A percentile compares a stretch with the other conserved stretches of the same genome.
phyloP scores from a whole-genome alignment of 2,113 vertebrate species.

The Herpailurus yagouaroundi region DNA sequence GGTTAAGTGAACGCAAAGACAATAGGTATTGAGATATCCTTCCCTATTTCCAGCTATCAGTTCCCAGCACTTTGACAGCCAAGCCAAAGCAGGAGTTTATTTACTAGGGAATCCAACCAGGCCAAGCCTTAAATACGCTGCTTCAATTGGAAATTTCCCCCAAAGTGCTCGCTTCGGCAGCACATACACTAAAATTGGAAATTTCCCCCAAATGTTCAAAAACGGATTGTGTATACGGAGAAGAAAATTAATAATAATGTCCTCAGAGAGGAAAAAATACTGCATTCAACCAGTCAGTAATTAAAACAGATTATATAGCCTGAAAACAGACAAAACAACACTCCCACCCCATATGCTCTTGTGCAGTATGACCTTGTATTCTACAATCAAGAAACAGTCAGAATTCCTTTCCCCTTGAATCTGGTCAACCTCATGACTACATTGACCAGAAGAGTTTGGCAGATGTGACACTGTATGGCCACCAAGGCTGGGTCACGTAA shows the following conservation, averaged over 20 bases:
- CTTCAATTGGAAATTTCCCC: neutral
- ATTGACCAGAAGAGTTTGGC: neutral
- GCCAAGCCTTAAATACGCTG: neutral
- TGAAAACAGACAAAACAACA: neutral
- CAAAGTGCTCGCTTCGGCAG: no score
- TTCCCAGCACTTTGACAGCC: neutral
- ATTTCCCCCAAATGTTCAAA: neutral
- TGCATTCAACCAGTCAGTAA: neutral
- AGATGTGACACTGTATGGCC: neutral
- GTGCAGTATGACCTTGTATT: neutral
- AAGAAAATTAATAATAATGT: neutral
- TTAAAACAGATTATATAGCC: neutral
- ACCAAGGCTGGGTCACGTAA: neutral
- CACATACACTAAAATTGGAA: no score
- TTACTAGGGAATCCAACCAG: neutral
- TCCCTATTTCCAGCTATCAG: neutral
- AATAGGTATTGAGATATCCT: neutral
- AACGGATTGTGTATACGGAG: neutral
- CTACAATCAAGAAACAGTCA: neutral
- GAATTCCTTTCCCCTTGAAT: neutral
- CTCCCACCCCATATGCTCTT: neutral
- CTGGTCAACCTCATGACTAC: neutral
- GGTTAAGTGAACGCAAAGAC: neutral
- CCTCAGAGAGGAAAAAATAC: neutral
- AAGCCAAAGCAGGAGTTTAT: neutral